Evolutionary conservation across 2,113 vertebrate genomes (phyloP).

Genomic region (Hippopotamus amphibius): DNA sequence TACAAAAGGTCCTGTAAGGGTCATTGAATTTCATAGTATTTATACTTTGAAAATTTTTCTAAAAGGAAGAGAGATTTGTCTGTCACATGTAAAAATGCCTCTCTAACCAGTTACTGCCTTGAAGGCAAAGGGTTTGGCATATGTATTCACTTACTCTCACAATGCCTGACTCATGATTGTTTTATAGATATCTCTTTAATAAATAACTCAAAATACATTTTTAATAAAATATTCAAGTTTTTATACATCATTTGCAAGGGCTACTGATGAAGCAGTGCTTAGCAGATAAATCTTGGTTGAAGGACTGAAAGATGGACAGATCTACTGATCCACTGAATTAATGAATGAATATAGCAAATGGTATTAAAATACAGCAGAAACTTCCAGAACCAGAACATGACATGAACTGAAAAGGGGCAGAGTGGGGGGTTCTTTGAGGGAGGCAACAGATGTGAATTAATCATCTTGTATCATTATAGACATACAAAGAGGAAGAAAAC

Average conservation of each 20-base stretch:
- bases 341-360: background rate
- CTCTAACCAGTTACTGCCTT: too few relatives aligned
- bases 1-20: background rate
- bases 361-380: too few relatives aligned
- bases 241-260: background rate
- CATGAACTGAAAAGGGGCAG: accelerated
- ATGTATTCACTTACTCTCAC: background rate
- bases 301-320: background rate
- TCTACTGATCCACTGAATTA: background rate
- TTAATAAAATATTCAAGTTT: background rate
- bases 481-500: background rate
- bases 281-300: background rate
- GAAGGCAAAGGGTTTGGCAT: background rate
- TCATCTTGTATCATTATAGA: background rate
- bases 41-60: background rate
- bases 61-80: background rate
- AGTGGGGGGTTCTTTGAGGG: background rate
- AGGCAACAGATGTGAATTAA: too few relatives aligned
- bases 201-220: background rate
- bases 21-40: too few relatives aligned
- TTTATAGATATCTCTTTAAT: background rate
- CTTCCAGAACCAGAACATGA: background rate
- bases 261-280: background rate
- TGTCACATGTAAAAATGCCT: background rate
- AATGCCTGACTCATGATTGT: background rate